Conservation (phyloP, 2,888 invertebrate species). For the Polymixis flavicincta region DNA sequence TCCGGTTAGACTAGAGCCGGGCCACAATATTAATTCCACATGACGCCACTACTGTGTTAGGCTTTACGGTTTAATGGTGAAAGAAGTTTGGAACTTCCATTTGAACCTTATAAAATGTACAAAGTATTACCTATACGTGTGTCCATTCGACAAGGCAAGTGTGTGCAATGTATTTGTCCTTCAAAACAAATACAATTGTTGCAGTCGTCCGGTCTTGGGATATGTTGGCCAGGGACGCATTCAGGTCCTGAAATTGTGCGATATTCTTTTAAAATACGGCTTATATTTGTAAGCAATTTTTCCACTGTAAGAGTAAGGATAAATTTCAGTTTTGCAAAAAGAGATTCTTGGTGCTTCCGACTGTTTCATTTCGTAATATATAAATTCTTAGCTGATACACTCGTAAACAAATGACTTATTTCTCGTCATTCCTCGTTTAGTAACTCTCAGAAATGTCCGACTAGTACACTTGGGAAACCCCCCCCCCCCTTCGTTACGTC, state of each 20-base stretch:
- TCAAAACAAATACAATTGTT: constrained; percentile 40
- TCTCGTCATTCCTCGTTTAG: neutral
- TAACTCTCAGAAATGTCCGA: neutral
- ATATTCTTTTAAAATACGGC: neutral
- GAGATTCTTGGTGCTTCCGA: neutral
- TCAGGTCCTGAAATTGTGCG: constrained; percentile 15
- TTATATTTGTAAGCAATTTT: too few species aligned
- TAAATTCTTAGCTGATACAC: neutral
- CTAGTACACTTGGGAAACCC: too few species aligned
- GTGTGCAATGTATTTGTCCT: constrained; percentile 25
- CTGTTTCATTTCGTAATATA: neutral
- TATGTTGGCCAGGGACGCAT: constrained; percentile 15
- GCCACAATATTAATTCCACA: neutral
- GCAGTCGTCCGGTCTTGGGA: constrained; percentile 20
- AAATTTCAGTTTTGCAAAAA: neutral
- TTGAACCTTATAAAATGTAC: neutral
- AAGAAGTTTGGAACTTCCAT: neutral
- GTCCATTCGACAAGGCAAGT: constrained; percentile 1
- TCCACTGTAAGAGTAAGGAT: neutral
- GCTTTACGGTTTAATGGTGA: neutral
- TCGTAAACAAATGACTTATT: neutral
- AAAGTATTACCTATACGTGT: constrained; percentile 15
- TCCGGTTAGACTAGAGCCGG: too few species aligned
- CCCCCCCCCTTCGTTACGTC: too few species aligned
- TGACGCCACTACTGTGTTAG: neutral